These are phyloP conservation scores for Alviniconcha strummeri DNA, from an alignment of 2,888 invertebrate species.

Conservation along the genomic window DNA sequence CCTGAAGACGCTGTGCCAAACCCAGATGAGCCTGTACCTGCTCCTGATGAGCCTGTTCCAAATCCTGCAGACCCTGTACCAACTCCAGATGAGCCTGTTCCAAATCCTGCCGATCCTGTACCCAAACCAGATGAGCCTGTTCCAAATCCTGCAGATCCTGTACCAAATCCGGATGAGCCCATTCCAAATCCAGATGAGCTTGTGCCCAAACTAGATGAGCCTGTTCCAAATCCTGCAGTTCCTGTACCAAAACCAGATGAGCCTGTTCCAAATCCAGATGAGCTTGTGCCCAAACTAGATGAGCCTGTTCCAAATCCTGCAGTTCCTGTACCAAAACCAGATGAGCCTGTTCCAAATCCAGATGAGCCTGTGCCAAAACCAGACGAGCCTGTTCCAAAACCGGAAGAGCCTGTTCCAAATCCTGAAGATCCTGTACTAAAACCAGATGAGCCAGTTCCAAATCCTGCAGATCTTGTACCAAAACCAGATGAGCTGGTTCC, in stretches of 20 bases:
- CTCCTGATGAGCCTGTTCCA: conserved; percentile 25
- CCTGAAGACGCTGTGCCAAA: conserved; percentile 14
- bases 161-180: conserved; percentile 24
- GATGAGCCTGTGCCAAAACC: background rate
- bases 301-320: conserved; percentile 14
- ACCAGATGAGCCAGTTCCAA: background rate
- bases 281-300: background rate
- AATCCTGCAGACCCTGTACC: conserved; percentile 10
- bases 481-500: background rate
- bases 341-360: conserved; percentile 7
- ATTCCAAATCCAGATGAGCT: conserved; percentile 5
- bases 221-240: conserved; percentile 29
- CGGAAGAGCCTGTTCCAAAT: background rate
- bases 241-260: conserved; percentile 26
- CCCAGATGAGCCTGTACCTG: background rate
- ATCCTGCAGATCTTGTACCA: background rate
- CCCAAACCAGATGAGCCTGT: conserved; percentile 11
- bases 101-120: conserved; percentile 2
- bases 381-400: background rate
- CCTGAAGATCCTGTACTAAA: background rate
- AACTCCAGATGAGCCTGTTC: background rate
- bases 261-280: conserved; percentile 11
- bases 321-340: conserved; percentile 9
- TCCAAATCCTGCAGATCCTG: conserved; percentile 28
- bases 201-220: background rate